A percentile compares a stretch with the other conserved stretches of the same genome.
These are phyloP conservation scores for Bambusicola thoracicus DNA, from an alignment of 2,113 vertebrate species.

Conservation along the genomic window DNA sequence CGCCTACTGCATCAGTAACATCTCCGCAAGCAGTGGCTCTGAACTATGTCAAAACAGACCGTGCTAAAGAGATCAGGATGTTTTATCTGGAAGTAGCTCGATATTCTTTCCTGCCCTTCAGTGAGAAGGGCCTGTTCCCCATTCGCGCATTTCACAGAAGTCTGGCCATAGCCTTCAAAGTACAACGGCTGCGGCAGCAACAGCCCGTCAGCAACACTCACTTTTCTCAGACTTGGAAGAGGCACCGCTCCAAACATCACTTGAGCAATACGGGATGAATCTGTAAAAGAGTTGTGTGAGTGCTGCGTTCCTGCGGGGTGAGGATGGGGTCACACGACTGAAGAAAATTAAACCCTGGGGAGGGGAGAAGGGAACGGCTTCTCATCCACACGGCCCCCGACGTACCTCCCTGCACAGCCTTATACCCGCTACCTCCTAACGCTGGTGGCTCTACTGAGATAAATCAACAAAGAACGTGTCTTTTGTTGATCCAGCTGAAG, in stretches of 20 bases:
- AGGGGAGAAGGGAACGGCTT: background rate
- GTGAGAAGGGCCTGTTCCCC: constrained; percentile 58
- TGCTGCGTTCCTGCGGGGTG: background rate
- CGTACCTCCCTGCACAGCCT: background rate
- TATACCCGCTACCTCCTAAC: background rate
- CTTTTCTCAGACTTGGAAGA: constrained; percentile 91
- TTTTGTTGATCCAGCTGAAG: background rate
- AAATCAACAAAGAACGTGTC: background rate
- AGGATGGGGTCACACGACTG: constrained; percentile 2
- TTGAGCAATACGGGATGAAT: constrained; percentile 97
- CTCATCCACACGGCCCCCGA: background rate
- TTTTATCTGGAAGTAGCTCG: constrained; percentile 69
- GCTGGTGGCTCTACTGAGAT: background rate
- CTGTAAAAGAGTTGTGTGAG: constrained; percentile 77
- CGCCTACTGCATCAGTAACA: constrained; percentile 14
- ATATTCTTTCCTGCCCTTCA: constrained; percentile 66
- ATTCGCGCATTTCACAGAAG: constrained; percentile 51
- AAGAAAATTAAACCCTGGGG: constrained; percentile 7
- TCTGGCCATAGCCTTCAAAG: constrained; percentile 53
- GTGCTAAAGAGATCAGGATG: constrained; percentile 64
- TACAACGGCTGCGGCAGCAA: constrained; percentile 61
- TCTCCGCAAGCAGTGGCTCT: constrained; percentile 45
- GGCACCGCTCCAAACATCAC: constrained; percentile 96
- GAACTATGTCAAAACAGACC: constrained; percentile 58
- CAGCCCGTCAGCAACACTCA: constrained; percentile 78